Base-by-base conservation (phyloP, 2,797 vertebrate species). In the Astyanax mexicanus region DNA sequence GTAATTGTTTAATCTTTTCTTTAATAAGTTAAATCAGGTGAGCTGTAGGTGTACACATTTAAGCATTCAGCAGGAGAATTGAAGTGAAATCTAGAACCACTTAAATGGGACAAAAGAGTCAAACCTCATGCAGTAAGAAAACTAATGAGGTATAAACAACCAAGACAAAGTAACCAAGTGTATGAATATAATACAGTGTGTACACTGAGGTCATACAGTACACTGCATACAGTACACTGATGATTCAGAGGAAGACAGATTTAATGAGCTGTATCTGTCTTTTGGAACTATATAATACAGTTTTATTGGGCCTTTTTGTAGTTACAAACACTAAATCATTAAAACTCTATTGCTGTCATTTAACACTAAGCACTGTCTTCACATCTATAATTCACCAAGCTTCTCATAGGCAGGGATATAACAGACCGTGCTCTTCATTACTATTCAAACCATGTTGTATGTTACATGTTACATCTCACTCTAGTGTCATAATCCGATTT, bases 281-380 rank as follows among this genome's bases (percentile, higher is more conserved):
- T 1, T 23, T 44, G 1, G 9, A 65, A 42, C 13, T 15, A 10
- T 17, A 35, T 54, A 27, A 64, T 38, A 73, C 4, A 40, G 17
- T 3, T 21, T 19, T 21, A 40, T 38, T 65, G 35, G 57, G 8
- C 9, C 44, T 13, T 35, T 27, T 32, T 72, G 32, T n/a, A 49
- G 29, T 49, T 72, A 23, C 0, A 51, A 42, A 5, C 44, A 61
- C 11, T 17, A 32, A 17, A 32, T 19, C 71, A 42, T 27, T 73
- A 40, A 40, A 6, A 52, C 15, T 19, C 37, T 62, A 74, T 64
- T 19, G 12, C 47, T 75, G 45, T 37, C 27, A 49, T 58, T 75
- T 29, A 75, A 67, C 45, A 38, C 13, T 25, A 23, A 47, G 27
- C 69, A 25, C 7, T 17, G 49, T 29, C 29, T n/a, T 47, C 3